Conservation (phyloP, 2,113 vertebrate species). For the Ariopsis seemanni region DNA sequence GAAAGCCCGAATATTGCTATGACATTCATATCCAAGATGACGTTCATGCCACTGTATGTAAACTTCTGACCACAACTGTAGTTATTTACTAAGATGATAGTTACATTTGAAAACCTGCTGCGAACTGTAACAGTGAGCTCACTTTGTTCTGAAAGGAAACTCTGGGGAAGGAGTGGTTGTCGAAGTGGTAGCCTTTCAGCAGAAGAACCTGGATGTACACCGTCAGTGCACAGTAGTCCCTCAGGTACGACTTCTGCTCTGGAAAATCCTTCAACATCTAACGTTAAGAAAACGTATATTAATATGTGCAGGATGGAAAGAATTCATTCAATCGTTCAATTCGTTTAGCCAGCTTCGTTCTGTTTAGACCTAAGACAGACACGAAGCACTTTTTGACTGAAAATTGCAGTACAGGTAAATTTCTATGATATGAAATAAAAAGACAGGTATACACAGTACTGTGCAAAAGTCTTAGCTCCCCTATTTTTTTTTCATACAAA, state of each 20-base stretch:
- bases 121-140: not conserved
- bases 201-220: slow-evolving; percentile 70
- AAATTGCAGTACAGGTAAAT: too few species aligned
- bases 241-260: slow-evolving; percentile 43
- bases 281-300: not conserved
- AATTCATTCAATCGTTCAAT: not conserved
- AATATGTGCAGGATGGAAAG: not conserved
- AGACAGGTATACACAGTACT: not conserved
- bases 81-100: not conserved
- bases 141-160: slow-evolving; percentile 73
- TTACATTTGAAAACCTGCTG: not conserved
- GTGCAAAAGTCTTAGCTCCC: too few species aligned
- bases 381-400: too few species aligned
- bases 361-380: not conserved
- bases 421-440: too few species aligned
- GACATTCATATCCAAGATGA: too few species aligned
- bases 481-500: too few species aligned
- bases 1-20: too few species aligned
- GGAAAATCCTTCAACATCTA: slow-evolving; percentile 51
- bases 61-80: too few species aligned
- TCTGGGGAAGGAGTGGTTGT: slow-evolving; percentile 55
- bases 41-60: too few species aligned
- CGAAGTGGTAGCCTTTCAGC: slow-evolving; percentile 70
- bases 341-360: not conserved
- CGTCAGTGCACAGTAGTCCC: slow-evolving; percentile 63